A percentile compares a stretch with the other conserved stretches of the same genome.
phyloP scores from a whole-genome alignment of 1,140 invertebrate genomes.

The Pogonognathellus flavescens region DNA sequence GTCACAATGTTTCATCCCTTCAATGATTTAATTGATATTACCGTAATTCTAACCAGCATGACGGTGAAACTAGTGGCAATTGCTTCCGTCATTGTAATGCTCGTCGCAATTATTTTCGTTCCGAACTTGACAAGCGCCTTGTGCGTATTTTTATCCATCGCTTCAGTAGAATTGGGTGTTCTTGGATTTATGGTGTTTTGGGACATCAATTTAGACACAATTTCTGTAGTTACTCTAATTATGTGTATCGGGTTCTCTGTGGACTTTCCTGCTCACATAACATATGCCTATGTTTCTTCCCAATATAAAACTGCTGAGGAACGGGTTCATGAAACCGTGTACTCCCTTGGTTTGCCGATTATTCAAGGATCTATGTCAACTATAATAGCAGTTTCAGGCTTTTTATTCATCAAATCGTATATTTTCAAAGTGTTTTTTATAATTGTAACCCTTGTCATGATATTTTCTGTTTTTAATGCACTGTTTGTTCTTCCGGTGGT shows the following conservation, averaged over 20 bases:
- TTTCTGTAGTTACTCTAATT: conserved; percentile 98
- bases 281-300: conserved; percentile 74
- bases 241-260: conserved; percentile 98
- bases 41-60: background rate
- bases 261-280: conserved; percentile 75
- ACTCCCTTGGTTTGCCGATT: conserved; percentile 91
- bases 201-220: conserved; percentile 94
- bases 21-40: background rate
- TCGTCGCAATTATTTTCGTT: conserved; percentile 94
- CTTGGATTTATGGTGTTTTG: conserved; percentile 96
- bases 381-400: conserved; percentile 87
- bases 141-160: conserved; percentile 94
- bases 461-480: conserved; percentile 93
- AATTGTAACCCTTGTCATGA: conserved; percentile 95
- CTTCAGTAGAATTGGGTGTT: conserved; percentile 94
- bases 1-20: background rate
- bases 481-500: conserved; percentile 91
- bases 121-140: conserved; percentile 91
- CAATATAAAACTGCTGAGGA: conserved; percentile 81
- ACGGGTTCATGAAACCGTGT: conserved; percentile 86
- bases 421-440: conserved; percentile 98
- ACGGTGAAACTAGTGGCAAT: conserved; percentile 77
- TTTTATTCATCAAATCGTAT: conserved; percentile 91
- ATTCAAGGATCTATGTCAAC: conserved; percentile 94
- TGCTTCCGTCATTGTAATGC: conserved; percentile 93